phyloP scores from a whole-genome alignment of 2,113 vertebrate genomes.

The Ranitomeya variabilis region DNA sequence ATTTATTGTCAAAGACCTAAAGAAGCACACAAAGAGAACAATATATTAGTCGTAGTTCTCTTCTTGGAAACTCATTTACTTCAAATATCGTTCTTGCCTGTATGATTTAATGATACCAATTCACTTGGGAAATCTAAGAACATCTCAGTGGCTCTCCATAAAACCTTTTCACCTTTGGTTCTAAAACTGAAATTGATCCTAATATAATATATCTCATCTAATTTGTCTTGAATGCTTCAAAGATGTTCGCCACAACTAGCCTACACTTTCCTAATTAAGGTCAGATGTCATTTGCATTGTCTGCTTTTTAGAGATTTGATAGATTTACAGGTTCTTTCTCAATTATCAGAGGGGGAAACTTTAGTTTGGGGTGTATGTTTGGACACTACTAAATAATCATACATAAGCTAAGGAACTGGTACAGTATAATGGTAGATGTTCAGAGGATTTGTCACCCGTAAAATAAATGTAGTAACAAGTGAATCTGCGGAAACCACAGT shows the following conservation, averaged over 20 bases:
- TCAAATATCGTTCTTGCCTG: neutral
- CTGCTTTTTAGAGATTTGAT: neutral
- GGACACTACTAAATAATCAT: too few species aligned
- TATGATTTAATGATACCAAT: neutral
- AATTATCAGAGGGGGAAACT: neutral
- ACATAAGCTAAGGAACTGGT: too few species aligned
- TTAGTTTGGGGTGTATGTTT: neutral
- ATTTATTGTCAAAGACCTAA: neutral
- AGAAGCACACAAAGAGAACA: neutral
- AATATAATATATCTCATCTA: neutral
- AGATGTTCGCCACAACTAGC: neutral
- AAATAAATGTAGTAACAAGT: too few species aligned
- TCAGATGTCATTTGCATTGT: neutral
- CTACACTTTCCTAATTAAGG: neutral
- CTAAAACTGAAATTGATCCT: constrained; percentile 1
- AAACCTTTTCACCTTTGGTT: neutral
- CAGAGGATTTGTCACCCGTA: too few species aligned
- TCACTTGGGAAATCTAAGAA: neutral
- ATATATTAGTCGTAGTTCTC: neutral
- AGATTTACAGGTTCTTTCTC: neutral
- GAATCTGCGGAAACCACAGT: too few species aligned
- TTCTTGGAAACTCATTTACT: neutral
- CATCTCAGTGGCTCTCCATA: neutral
- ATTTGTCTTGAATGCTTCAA: neutral
- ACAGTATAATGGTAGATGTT: too few species aligned